Evolutionary conservation across 2,113 vertebrate species (phyloP).

Genomic region (Verasper variegatus): DNA sequence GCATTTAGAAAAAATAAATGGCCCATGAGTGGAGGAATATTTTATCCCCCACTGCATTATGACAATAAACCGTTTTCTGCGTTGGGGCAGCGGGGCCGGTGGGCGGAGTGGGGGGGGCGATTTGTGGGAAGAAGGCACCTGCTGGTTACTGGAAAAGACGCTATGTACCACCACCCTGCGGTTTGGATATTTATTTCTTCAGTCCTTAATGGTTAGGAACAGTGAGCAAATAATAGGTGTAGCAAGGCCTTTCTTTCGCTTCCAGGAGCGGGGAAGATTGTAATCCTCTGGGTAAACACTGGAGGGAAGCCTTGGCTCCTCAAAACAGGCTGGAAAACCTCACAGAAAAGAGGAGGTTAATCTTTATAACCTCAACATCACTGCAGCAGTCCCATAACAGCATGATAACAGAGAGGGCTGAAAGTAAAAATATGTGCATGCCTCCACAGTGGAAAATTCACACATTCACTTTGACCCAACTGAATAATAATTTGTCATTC

Average conservation of each 20-base stretch:
- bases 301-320: conserved; percentile 38
- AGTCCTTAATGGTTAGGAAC: conserved; percentile 71
- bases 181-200: conserved; percentile 74
- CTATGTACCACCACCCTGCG: conserved; percentile 65
- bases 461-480: conserved; percentile 49
- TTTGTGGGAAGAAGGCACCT: conserved; percentile 71
- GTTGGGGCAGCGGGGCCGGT: conserved; percentile 20
- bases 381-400: conserved; percentile 10
- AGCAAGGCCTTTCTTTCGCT: conserved; percentile 63
- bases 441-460: conserved; percentile 43
- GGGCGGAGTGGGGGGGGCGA: conserved; percentile 11
- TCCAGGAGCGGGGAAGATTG: conserved; percentile 60
- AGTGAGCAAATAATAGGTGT: conserved; percentile 75
- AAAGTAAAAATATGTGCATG: conserved; percentile 20
- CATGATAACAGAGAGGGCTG: conserved; percentile 2
- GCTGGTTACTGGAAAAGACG: conserved; percentile 77
- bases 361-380: conserved; percentile 9
- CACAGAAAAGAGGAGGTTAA: conserved; percentile 41
- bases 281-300: conserved; percentile 66
- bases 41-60: conserved; percentile 72
- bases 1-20: conserved; percentile 82
- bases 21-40: conserved; percentile 70
- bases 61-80: conserved; percentile 77
- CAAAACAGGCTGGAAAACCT: conserved; percentile 37
- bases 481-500: conserved; percentile 54